These are phyloP conservation scores for Coregonus clupeaformis DNA, from an alignment of 2,113 vertebrate genomes.

Conservation along the genomic window DNA sequence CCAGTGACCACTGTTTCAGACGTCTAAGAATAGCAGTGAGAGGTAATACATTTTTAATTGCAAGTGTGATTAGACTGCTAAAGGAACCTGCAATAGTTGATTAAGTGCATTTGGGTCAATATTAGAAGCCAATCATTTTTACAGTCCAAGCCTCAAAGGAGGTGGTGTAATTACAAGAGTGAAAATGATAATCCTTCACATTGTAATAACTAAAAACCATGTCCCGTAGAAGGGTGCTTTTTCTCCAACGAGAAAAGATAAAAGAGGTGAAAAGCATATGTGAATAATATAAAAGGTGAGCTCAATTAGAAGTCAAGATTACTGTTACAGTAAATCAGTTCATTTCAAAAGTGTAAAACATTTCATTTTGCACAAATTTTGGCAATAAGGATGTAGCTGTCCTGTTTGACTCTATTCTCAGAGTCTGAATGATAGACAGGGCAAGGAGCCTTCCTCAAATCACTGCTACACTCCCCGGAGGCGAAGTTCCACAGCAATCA, in stretches of 20 bases:
- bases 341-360: neutral
- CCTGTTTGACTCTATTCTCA: neutral
- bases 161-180: constrained; percentile 69
- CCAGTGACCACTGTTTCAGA: constrained; percentile 22
- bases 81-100: constrained; percentile 71
- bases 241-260: constrained; percentile 53
- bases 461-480: neutral
- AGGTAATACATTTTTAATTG: constrained; percentile 78
- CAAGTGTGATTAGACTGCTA: constrained; percentile 71
- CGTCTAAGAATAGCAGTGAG: constrained; percentile 51
- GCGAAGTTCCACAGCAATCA: neutral
- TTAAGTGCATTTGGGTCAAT: constrained; percentile 77
- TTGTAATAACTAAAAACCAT: constrained; percentile 73
- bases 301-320: constrained; percentile 60
- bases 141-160: constrained; percentile 71
- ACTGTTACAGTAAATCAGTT: neutral
- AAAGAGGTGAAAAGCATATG: constrained; percentile 49
- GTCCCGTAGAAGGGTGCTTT: constrained; percentile 58
- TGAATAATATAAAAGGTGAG: constrained; percentile 46
- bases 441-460: neutral
- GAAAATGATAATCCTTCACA: constrained; percentile 77
- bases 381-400: neutral
- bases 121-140: constrained; percentile 75
- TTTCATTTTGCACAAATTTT: neutral
- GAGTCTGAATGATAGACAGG: neutral